Conservation (phyloP, 2,113 vertebrate species). For the Henicopernis longicauda region DNA sequence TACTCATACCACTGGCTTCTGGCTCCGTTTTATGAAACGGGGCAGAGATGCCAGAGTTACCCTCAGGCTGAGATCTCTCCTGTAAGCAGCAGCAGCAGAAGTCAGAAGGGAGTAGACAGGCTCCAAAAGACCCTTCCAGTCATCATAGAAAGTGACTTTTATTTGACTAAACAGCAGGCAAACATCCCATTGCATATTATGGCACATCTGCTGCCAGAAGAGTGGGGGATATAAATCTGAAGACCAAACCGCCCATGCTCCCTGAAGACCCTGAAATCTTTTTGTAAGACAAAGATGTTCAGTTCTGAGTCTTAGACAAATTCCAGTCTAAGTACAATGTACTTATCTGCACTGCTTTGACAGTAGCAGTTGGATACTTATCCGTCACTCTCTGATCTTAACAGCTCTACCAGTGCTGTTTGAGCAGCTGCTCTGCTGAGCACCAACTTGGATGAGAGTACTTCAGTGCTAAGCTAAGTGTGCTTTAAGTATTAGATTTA, state of each 20-base stretch:
- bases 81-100: background rate
- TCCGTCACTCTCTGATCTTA: background rate
- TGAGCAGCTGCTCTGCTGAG: background rate
- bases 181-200: background rate
- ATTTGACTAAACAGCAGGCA: background rate
- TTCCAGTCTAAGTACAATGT: background rate
- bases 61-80: background rate
- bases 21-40: background rate
- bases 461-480: background rate
- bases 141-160: background rate
- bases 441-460: background rate
- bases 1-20: slow-evolving; percentile 32
- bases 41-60: slow-evolving; percentile 16
- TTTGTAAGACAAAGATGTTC: background rate
- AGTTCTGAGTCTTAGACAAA: background rate
- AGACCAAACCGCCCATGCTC: background rate
- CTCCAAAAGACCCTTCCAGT: background rate
- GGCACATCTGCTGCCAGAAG: background rate
- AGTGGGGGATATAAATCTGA: background rate
- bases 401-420: background rate
- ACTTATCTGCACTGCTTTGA: background rate
- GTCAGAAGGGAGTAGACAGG: background rate
- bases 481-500: background rate
- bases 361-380: background rate
- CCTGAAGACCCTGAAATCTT: background rate